A percentile compares a stretch with the other conserved stretches of the same genome.
These are phyloP conservation scores for Apamea anceps DNA, from an alignment of 2,888 invertebrate genomes.

Conservation along the genomic window DNA sequence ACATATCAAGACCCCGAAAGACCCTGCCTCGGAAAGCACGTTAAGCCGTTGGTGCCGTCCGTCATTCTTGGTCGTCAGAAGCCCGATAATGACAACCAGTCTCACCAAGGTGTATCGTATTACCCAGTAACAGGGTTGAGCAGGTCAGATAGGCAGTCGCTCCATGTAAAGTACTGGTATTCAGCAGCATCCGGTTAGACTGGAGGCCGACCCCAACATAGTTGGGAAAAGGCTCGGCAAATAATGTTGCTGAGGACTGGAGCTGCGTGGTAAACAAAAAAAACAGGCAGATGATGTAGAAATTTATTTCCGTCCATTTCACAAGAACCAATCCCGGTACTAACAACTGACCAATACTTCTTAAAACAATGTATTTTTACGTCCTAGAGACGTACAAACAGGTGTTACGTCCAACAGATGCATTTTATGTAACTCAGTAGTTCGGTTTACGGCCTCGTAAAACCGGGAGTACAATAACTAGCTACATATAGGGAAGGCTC, in stretches of 20 bases:
- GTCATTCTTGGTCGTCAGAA: no score
- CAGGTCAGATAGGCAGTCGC: no score
- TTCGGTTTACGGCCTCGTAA: conserved; percentile 63
- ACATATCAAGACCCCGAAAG: no score
- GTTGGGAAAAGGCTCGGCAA: neutral
- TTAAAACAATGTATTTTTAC: conserved; percentile 64
- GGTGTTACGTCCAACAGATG: conserved; percentile 62
- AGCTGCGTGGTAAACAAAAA: neutral
- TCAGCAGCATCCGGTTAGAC: no score
- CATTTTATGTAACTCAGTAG: conserved; percentile 65
- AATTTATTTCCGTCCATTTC: neutral
- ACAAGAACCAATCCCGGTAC: conserved; percentile 9
- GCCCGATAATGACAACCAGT: no score
- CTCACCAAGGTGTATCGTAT: neutral
- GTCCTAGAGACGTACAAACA: conserved; percentile 45
- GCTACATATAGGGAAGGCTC: conserved; percentile 1
- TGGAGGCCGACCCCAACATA: no score
- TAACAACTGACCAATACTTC: conserved; percentile 2
- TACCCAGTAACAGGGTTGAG: neutral
- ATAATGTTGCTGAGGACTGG: neutral
- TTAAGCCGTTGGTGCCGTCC: no score
- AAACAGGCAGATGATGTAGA: neutral
- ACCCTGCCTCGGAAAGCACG: no score
- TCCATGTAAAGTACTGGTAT: no score
- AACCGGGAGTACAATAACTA: conserved; percentile 40